These are phyloP conservation scores for Temnothorax ravouxi DNA, from an alignment of 2,888 invertebrate genomes.

Conservation along the genomic window DNA sequence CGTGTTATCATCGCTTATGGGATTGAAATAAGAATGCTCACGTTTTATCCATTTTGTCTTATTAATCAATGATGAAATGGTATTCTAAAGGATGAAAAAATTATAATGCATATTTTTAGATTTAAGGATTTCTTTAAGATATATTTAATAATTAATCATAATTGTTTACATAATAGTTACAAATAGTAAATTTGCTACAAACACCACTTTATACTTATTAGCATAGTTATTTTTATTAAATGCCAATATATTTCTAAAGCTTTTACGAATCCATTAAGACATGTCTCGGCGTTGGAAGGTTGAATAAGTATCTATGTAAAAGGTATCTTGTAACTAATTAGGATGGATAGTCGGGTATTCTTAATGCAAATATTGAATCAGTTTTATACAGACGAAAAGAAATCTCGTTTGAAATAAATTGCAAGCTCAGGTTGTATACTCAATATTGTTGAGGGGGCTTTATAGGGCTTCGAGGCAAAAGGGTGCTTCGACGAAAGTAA, in stretches of 20 bases:
- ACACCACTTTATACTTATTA: not conserved
- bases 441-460: constrained; percentile 38
- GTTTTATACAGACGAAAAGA: constrained; percentile 43
- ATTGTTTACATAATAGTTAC: not conserved
- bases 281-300: not conserved
- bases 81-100: not conserved
- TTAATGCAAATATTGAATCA: constrained; percentile 57
- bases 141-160: not conserved
- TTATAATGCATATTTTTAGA: not conserved
- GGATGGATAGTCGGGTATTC: constrained; percentile 57
- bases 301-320: constrained; percentile 3
- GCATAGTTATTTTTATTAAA: not conserved
- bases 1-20: not conserved
- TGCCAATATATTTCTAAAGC: not conserved
- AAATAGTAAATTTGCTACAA: not conserved
- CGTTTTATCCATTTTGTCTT: not conserved
- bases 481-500: constrained; percentile 15
- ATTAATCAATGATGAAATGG: not conserved
- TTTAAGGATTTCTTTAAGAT: not conserved
- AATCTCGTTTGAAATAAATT: constrained; percentile 49
- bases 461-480: constrained; percentile 27
- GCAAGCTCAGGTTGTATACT: constrained; percentile 26
- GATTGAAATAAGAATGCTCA: not conserved
- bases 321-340: constrained; percentile 60
- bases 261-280: not conserved